Evolutionary conservation across 2,888 invertebrate species (phyloP).

Genomic region (Romanomermis culicivorax): DNA sequence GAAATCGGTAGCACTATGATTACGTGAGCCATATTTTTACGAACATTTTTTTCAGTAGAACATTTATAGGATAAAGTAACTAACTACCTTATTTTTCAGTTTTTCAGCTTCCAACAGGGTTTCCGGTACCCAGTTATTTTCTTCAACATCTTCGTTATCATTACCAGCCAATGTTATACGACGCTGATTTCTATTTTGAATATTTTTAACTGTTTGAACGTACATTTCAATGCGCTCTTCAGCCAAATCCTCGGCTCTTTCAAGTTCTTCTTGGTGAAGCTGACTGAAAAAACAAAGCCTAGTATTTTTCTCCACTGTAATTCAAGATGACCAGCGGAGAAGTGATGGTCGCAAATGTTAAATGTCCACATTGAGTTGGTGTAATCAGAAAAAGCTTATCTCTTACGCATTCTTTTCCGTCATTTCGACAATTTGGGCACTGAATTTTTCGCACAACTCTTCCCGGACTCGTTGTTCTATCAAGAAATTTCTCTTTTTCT

Average conservation of each 20-base stretch:
- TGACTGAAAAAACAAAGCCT: background rate
- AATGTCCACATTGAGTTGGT: too few relatives aligned
- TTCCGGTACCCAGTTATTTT: background rate
- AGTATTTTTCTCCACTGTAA: too few relatives aligned
- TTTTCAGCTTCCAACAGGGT: background rate
- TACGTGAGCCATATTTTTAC: too few relatives aligned
- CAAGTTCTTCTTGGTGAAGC: background rate
- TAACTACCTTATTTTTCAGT: background rate
- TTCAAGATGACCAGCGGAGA: too few relatives aligned
- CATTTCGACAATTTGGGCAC: background rate
- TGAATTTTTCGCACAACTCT: constrained; percentile 5
- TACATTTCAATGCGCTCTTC: constrained; percentile 6
- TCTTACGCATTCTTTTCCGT: background rate
- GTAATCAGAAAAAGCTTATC: too few relatives aligned
- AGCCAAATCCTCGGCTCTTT: background rate
- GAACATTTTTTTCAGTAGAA: too few relatives aligned
- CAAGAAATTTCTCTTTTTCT: background rate
- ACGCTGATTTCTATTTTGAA: background rate
- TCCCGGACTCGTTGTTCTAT: constrained; percentile 4
- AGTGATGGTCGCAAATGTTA: too few relatives aligned
- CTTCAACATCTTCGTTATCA: background rate
- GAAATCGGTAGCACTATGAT: too few relatives aligned
- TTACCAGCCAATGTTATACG: background rate
- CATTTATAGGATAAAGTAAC: too few relatives aligned
- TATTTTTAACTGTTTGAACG: constrained; percentile 1